These are phyloP conservation scores for Caenorhabditis panamensis DNA, from an alignment of 2,888 invertebrate genomes.

Conservation along the genomic window DNA sequence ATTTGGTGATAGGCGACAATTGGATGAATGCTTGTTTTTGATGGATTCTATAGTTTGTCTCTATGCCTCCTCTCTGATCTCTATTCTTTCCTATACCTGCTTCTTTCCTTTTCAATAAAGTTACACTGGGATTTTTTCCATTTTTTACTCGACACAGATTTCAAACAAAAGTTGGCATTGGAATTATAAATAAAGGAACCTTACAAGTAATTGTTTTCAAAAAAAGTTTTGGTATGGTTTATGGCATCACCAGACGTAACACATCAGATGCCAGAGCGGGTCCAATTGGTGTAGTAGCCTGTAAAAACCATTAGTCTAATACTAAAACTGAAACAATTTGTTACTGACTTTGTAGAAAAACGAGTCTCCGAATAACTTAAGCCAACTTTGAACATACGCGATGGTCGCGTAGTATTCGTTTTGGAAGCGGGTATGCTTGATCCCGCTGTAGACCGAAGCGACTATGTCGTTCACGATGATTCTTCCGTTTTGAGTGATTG, in stretches of 20 bases:
- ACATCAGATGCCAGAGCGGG: slow-evolving; percentile 42
- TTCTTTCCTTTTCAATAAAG: neutral
- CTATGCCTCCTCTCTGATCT: slow-evolving; percentile 25
- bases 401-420: slow-evolving; percentile 46
- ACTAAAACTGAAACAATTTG: too few relatives aligned
- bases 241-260: slow-evolving; percentile 42
- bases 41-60: slow-evolving; percentile 1
- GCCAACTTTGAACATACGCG: slow-evolving; percentile 43
- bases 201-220: neutral
- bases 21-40: neutral
- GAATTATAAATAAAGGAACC: neutral
- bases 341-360: slow-evolving; percentile 30
- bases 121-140: too few relatives aligned
- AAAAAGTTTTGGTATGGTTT: neutral
- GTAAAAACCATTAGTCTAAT: too few relatives aligned
- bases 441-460: slow-evolving; percentile 64
- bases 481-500: slow-evolving; percentile 64
- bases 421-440: slow-evolving; percentile 59
- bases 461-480: slow-evolving; percentile 69
- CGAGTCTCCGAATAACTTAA: slow-evolving; percentile 35
- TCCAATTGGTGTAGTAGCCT: slow-evolving; percentile 39
- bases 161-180: too few relatives aligned
- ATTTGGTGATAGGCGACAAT: slow-evolving; percentile 68
- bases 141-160: too few relatives aligned
- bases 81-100: slow-evolving; percentile 5